Evolutionary conservation across 2,113 vertebrate genomes (phyloP).

Genomic region (Psammodynastes pulverulentus): DNA sequence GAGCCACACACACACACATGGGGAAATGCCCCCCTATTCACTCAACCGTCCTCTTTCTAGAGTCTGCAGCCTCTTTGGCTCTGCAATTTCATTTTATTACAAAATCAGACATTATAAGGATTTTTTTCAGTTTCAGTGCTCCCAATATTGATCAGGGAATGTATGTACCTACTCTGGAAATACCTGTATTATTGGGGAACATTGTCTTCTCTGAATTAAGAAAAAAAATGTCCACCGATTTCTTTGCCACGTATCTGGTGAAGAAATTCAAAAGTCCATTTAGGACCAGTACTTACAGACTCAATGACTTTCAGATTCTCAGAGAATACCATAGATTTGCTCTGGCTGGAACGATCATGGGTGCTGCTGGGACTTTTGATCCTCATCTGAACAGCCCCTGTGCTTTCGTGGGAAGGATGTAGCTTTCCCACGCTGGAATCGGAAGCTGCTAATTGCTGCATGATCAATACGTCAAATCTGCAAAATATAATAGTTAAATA

Average conservation of each 20-base stretch:
- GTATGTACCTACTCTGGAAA: not conserved
- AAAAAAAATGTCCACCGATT: not conserved
- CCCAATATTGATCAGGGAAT: not conserved
- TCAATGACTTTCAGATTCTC: conserved; percentile 69
- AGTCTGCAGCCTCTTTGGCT: not conserved
- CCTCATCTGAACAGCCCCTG: conserved; percentile 75
- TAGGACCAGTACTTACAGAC: conserved; percentile 69
- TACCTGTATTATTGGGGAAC: not conserved
- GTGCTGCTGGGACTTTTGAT: conserved; percentile 73
- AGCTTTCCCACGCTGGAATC: conserved; percentile 61
- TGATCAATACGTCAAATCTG: conserved; percentile 62
- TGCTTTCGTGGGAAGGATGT: conserved; percentile 59
- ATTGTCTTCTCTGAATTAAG: not conserved
- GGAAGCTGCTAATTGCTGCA: conserved; percentile 67
- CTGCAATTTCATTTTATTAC: not conserved
- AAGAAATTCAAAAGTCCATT: not conserved
- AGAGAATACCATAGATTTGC: conserved; percentile 78
- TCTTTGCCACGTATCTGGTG: not conserved
- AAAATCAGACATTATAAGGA: not conserved
- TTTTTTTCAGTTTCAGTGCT: not conserved
- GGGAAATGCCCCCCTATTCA: not conserved
- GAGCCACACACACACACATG: not conserved
- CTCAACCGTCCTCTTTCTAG: not conserved
- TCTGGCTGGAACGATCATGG: conserved; percentile 76
- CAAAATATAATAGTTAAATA: conserved; percentile 47